Percentiles rank a stretch among this genome's conserved stretches.
phyloP scores from a whole-genome alignment of 2,113 vertebrate genomes.

The Phodopus roborovskii region DNA sequence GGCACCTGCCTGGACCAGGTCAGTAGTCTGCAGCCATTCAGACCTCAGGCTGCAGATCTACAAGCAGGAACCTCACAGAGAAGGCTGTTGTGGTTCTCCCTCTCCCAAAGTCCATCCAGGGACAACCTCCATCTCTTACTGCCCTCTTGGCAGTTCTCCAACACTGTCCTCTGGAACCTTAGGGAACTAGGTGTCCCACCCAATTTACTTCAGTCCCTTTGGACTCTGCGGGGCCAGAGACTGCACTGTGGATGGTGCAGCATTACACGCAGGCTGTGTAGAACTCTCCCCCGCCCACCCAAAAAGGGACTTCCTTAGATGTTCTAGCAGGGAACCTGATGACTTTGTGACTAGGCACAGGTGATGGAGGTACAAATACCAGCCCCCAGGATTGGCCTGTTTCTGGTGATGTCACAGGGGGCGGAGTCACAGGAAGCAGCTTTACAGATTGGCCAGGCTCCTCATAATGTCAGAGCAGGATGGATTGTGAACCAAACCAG shows the following conservation, averaged over 20 bases:
- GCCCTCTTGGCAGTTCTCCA: too few species aligned
- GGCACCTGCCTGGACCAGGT: too few species aligned
- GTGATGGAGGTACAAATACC: not conserved
- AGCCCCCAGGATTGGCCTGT: not conserved
- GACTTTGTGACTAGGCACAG: constrained; percentile 82
- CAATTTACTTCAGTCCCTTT: not conserved
- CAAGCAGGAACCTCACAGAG: not conserved
- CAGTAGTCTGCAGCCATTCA: not conserved
- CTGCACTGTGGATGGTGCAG: not conserved
- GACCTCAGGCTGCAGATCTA: not conserved
- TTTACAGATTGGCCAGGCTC: not conserved
- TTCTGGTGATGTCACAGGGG: not conserved
- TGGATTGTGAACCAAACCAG: not conserved
- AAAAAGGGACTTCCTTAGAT: constrained; percentile 95
- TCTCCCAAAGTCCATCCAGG: not conserved
- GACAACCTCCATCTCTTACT: not conserved
- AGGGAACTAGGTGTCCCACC: not conserved
- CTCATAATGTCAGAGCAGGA: not conserved
- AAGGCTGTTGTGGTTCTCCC: not conserved
- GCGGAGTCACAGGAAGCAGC: not conserved
- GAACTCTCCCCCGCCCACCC: too few species aligned
- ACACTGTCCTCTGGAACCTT: not conserved
- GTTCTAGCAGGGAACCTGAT: constrained; percentile 92
- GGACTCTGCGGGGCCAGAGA: not conserved
- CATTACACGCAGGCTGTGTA: constrained; percentile 86